Evolutionary conservation across 1,140 invertebrate genomes (phyloP), one percentile per base, ranked within the genome.

Genomic region (Epicauta chinensis): DNA sequence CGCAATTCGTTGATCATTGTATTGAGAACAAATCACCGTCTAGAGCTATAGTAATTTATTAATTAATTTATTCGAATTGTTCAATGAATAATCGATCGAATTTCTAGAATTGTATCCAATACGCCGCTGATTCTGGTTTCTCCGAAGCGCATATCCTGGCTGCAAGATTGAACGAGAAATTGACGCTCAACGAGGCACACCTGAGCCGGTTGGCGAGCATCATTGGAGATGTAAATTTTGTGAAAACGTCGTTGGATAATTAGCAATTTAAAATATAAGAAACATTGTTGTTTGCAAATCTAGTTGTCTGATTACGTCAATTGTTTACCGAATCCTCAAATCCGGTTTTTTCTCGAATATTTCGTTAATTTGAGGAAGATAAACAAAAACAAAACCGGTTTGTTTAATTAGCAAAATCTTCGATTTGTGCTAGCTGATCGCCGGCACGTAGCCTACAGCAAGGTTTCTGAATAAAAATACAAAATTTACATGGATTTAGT

Each of bases 101-200:
- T 53, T 52, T 55, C 51, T 57, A 75, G 73, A 56, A 57, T 7
- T 75, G 72, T 35, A 65, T 81, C 40, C 72, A 78, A 50, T 81
- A 79, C 58, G 70, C 71, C 51, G 66, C 69, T 7, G 78, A 80
- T 30, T 71, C 68, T 56, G 76, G 77, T 29, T 79, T 77, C 65
- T 62, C 62, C 30, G 72, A 79, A 51, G 64, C 67, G 1, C 60
- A 53, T 14, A 37, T 60, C 2, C 53, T 80, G 39, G 75, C 73
- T 0, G 61, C 68, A 36, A 60, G 62, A 29, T 67, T 81, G 3
- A 59, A 70, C 39, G 55, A 68, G 2, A 63, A 68, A 17, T 63
- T 78, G 11, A 73, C 72, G 2, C 63, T 80, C 5, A 72, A 74
- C 49, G 71, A 76, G 52, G 63, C 55, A 14, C 71, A 78, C 56